Percentiles rank a stretch among this genome's conserved stretches.
phyloP scores from a whole-genome alignment of 2,888 invertebrate genomes.

The Lumbricus terrestris region DNA sequence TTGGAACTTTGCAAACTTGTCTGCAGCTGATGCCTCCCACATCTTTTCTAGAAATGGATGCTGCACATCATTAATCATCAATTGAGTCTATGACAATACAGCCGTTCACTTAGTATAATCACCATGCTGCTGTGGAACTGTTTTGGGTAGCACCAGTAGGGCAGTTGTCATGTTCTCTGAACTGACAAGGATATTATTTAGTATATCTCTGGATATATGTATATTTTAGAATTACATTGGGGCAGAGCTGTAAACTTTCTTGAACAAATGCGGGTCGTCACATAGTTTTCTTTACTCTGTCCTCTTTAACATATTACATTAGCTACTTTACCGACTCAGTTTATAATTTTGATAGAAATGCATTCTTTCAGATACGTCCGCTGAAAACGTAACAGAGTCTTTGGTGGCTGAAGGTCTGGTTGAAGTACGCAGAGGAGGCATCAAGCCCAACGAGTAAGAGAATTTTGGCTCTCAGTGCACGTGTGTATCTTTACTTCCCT shows the following conservation, averaged over 20 bases:
- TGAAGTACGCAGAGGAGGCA: conserved; percentile 66
- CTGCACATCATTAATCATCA: too few species aligned
- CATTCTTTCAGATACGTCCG: conserved; percentile 64
- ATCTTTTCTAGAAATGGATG: too few species aligned
- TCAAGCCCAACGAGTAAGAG: conserved; percentile 60
- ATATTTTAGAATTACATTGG: not conserved
- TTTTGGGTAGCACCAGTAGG: too few species aligned
- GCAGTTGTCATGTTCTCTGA: too few species aligned
- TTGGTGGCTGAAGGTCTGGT: conserved; percentile 87
- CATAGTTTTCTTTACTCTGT: not conserved
- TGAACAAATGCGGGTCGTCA: too few species aligned
- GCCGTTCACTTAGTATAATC: too few species aligned
- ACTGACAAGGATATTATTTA: not conserved
- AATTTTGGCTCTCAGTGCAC: not conserved
- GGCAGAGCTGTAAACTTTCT: not conserved
- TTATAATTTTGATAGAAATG: not conserved
- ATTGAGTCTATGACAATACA: too few species aligned
- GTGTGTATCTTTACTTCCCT: not conserved
- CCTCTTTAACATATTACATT: not conserved
- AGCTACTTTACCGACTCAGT: not conserved
- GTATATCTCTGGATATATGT: not conserved
- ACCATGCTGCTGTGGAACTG: too few species aligned
- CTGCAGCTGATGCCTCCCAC: too few species aligned
- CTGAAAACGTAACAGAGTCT: conserved; percentile 84
- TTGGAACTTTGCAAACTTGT: not conserved